Percentiles rank a stretch among this genome's conserved stretches.
Conservation (phyloP, 2,888 invertebrate species). For the Ophion costatus region DNA sequence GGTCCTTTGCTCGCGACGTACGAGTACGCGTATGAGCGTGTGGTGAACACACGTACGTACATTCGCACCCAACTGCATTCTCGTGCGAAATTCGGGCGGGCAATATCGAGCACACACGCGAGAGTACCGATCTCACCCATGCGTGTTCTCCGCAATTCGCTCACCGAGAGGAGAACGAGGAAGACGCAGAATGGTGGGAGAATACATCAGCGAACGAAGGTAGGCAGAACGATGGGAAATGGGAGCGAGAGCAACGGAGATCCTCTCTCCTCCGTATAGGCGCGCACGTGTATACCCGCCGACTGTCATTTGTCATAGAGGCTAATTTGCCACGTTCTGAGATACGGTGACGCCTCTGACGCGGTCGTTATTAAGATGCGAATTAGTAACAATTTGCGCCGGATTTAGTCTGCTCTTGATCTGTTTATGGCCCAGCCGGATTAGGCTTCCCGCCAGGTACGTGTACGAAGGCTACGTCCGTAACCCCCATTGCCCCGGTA, state of each 20-base stretch:
- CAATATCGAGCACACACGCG: constrained; percentile 42
- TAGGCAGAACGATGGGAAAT: constrained; percentile 53
- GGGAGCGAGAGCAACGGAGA: constrained; percentile 50
- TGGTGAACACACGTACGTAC: not conserved
- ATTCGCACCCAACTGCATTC: constrained; percentile 47
- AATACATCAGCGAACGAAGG: constrained; percentile 59
- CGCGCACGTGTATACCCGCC: constrained; percentile 73
- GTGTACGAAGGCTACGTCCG: constrained; percentile 77
- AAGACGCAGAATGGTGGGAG: constrained; percentile 58
- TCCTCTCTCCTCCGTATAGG: constrained; percentile 47
- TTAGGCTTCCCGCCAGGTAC: constrained; percentile 77
- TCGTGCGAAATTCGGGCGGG: constrained; percentile 53
- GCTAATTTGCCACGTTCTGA: constrained; percentile 84
- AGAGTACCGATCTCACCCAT: constrained; percentile 40
- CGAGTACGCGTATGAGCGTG: constrained; percentile 19
- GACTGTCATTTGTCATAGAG: constrained; percentile 83
- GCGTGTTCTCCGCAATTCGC: constrained; percentile 54
- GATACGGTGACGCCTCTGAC: constrained; percentile 84
- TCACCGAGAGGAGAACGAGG: constrained; percentile 55
- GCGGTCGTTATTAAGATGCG: constrained; percentile 84
- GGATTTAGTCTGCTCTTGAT: constrained; percentile 83
- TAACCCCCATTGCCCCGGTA: constrained; percentile 37
- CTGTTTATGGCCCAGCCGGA: constrained; percentile 83
- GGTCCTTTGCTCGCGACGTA: constrained; percentile 57
- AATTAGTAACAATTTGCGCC: constrained; percentile 84